phyloP scores from a whole-genome alignment of 1,140 invertebrate species.

The Formica selysi region DNA sequence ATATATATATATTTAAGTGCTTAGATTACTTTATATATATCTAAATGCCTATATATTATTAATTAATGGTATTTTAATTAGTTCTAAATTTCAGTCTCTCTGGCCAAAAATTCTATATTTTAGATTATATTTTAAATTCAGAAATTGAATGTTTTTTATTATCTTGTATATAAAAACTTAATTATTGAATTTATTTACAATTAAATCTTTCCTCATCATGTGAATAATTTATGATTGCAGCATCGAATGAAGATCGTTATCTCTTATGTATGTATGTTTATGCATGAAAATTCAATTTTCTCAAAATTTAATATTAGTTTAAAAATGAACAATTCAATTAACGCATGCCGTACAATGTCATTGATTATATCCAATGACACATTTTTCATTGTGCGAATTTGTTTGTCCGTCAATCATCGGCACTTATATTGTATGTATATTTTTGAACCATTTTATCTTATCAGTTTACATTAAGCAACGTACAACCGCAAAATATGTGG shows the following conservation, averaged over 20 bases:
- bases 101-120: not conserved
- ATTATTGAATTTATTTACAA: not conserved
- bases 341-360: not conserved
- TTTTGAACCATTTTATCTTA: slow-evolving; percentile 3
- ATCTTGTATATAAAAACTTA: not conserved
- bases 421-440: not conserved
- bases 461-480: slow-evolving; percentile 2
- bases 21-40: not conserved
- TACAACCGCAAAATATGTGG: slow-evolving; percentile 18
- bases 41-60: too few relatives aligned
- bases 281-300: not conserved
- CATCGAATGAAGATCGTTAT: not conserved
- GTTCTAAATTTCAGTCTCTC: too few relatives aligned
- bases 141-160: not conserved
- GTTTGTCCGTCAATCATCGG: slow-evolving; percentile 6
- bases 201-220: not conserved
- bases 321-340: slow-evolving; percentile 17
- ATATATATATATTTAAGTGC: not conserved
- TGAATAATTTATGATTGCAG: not conserved
- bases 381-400: not conserved
- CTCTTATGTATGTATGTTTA: not conserved
- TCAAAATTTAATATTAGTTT: slow-evolving; percentile 10
- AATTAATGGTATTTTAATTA: too few relatives aligned
- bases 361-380: slow-evolving; percentile 5
- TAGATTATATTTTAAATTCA: not conserved